Evolutionary conservation across 2,113 vertebrate species (phyloP), one percentile per base, ranked within the genome.

Genomic region (Zapus hudsonius): DNA sequence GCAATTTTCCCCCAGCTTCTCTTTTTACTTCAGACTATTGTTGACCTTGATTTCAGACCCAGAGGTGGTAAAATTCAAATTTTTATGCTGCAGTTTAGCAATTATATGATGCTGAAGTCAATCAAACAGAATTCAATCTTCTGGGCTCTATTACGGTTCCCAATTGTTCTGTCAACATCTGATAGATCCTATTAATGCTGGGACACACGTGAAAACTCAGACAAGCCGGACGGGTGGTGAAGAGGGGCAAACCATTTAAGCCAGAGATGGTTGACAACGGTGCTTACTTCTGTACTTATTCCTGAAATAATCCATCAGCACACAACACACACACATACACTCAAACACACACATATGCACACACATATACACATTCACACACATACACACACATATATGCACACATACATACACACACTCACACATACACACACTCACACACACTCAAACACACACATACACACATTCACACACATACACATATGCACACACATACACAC

Each of bases 1-100:
- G 87, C 47, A 83, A 95, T 96, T 97, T 95, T 89, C 76, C 84
- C 69, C 61, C n/a, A 22, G 55, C 59, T 95, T 93, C 95, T 78
- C 81, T 95, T 96, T 92, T 90, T 90, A 67, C 47, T 93, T 84
- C 95, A 78, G n/a, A 93, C 76, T 94, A n/a, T 72, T 40, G 12
- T 74, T 91, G 89, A 92, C 85, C 84, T 84, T 83, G 36, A 88
- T 82, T 92, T 91, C 89, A 95, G 93, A 47, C 47, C 76, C 74
- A 73, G 31, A 64, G 84, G 93, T 94, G 27, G 36, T 44, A 31
- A 93, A 93, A 94, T 83, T 86, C 52, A 95, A 44, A 78, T 88
- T 89, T 95, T 94, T 87, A 67, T 38, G 90, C 13, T 80, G 88
- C 25, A 82, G 75, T 95, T 89, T 93, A 94, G 57, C 25, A 89